Conservation (phyloP, 2,113 vertebrate species). For the Rhagologus leucostigma region DNA sequence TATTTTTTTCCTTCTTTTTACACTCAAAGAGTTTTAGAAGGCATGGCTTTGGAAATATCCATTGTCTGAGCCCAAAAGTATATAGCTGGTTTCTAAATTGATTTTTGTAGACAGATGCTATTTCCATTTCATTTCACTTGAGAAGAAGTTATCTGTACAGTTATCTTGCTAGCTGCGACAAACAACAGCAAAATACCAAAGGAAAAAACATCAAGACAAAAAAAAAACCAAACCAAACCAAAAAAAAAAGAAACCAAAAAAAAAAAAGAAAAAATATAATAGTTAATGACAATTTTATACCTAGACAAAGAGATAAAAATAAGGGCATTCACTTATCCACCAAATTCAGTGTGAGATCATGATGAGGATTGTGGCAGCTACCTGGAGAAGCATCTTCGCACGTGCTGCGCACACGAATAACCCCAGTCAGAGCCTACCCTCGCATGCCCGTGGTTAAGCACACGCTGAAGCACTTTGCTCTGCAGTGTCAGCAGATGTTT, state of each 20-base stretch:
- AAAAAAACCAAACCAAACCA: no score
- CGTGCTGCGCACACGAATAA: background rate
- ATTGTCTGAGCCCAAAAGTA: background rate
- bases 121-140: conserved; percentile 56
- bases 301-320: background rate
- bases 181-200: background rate
- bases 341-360: background rate
- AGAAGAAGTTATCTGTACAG: conserved; percentile 36
- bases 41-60: background rate
- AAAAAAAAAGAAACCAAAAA: background rate
- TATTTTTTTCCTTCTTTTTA: background rate
- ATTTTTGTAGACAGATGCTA: conserved; percentile 1
- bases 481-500: background rate
- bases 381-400: background rate
- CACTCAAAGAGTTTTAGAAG: background rate
- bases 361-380: background rate
- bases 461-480: background rate
- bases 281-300: background rate
- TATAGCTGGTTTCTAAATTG: conserved; percentile 9
- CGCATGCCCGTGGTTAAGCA: rapidly evolving
- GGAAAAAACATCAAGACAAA: no score
- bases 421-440: background rate
- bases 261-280: background rate
- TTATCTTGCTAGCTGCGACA: background rate
- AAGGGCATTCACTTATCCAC: background rate